A percentile compares a stretch with the other conserved stretches of the same genome.
These are phyloP conservation scores for Chondrosia reniformis DNA, from an alignment of 37 sponge, comb jelly and placozoan genomes.

Conservation along the genomic window DNA sequence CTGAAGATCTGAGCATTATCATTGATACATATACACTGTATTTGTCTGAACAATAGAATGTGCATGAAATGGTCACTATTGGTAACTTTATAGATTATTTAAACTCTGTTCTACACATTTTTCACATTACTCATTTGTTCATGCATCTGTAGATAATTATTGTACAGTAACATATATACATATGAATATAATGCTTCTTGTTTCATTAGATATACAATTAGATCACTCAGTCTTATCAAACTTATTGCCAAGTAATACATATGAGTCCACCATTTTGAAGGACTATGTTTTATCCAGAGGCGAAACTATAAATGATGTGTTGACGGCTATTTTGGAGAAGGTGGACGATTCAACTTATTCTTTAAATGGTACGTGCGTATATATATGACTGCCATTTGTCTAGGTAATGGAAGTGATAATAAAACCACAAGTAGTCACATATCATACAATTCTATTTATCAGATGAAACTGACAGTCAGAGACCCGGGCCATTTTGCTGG, in stretches of 20 bases:
- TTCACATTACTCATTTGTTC: not conserved
- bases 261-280: conserved; percentile 77
- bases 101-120: too few species aligned
- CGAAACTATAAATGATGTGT: conserved; percentile 38
- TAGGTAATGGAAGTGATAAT: too few species aligned
- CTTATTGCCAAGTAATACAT: conserved; percentile 47
- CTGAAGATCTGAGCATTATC: too few species aligned
- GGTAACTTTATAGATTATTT: too few species aligned
- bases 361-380: conserved; percentile 7
- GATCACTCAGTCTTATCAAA: conserved; percentile 7
- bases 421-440: too few species aligned
- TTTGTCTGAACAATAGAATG: too few species aligned
- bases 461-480: too few species aligned
- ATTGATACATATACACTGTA: too few species aligned
- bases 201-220: conserved; percentile 67
- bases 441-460: too few species aligned
- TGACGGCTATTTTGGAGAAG: conserved; percentile 33
- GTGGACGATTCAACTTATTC: conserved; percentile 53
- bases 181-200: not conserved
- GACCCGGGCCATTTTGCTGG: too few species aligned
- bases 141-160: not conserved
- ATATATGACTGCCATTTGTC: conserved; percentile 3
- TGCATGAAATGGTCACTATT: too few species aligned
- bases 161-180: not conserved
- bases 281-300: conserved; percentile 51